These are phyloP conservation scores for Macquaria australasica DNA, from an alignment of 2,113 vertebrate species.

Conservation along the genomic window DNA sequence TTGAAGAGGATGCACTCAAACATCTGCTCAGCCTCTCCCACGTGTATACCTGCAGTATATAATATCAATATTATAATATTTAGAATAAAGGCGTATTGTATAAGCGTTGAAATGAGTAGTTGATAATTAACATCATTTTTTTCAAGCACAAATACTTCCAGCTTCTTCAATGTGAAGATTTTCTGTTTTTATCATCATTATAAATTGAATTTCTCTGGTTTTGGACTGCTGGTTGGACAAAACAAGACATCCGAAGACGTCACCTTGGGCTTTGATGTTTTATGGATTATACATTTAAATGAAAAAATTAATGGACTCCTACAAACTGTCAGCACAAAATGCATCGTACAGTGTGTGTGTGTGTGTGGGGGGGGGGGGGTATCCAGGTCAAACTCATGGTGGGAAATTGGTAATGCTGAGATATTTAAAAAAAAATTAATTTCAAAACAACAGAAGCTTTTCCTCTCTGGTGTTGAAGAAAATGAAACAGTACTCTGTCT, in stretches of 20 bases:
- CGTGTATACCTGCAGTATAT: background rate
- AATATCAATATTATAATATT: too few relatives aligned
- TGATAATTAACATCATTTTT: background rate
- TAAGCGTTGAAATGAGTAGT: background rate
- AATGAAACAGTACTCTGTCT: constrained; percentile 40
- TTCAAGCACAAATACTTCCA: background rate
- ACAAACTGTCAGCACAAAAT: background rate
- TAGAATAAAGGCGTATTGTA: background rate
- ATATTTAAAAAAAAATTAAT: too few relatives aligned
- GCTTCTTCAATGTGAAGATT: background rate
- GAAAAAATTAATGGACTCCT: too few relatives aligned
- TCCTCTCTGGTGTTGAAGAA: too few relatives aligned
- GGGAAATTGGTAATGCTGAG: too few relatives aligned
- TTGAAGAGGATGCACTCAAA: constrained; percentile 41
- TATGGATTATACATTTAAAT: too few relatives aligned
- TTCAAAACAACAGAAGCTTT: too few relatives aligned
- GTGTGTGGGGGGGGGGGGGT: too few relatives aligned
- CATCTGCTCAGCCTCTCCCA: constrained; percentile 35
- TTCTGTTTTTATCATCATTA: background rate
- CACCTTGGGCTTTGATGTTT: background rate
- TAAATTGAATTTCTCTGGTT: background rate
- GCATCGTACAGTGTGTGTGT: background rate
- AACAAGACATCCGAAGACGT: background rate
- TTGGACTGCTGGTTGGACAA: background rate
- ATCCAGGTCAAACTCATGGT: too few relatives aligned